Evolutionary conservation across 2,113 vertebrate genomes (phyloP), one percentile per base, ranked within the genome.

Genomic region (Pomatostomus ruficeps): DNA sequence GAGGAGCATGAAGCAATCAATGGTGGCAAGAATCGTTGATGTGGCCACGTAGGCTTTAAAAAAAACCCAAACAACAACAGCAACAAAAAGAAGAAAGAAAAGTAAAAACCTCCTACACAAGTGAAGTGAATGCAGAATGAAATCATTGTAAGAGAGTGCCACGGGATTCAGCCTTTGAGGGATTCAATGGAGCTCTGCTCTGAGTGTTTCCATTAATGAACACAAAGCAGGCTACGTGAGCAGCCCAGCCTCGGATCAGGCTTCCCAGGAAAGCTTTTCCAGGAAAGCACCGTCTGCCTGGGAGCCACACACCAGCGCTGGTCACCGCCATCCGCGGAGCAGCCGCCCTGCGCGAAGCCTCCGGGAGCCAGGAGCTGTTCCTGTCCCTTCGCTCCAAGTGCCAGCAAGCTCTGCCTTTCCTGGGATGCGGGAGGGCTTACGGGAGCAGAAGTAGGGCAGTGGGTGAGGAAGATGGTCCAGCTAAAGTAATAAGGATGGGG

Each of bases 121-220:
- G 31, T 2, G 0, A 62, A 94, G 71, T 63, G 78, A 95, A 89
- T 63, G 49, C 59, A 96, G 89, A 96, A 97, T 94, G 88, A 63
- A 95, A 42, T 15, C 89, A 74, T 61, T 96, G 85, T 94, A 12
- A 36, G 66, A 57, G 19, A 51, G 54, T 1, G 10, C 71, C 81
- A 71, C 1, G 28, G 66, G 84, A 75, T 46, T 33, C 46, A 74
- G 89, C 20, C 51, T 63, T 61, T 58, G 71, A 65, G 89, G 85
- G 81, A 36, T 6, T 55, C 49, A 31, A 74, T 33, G 17, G 63
- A 76, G 75, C 1, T 14, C 70, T 48, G 46, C 33, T 2, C 65
- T 11, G 65, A 86, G 72, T 25, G 1, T 55, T 40, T 40, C 88
- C 92, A 73, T 82, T 93, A 70, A 31, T 36, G 66, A 83, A 43